Conservation (phyloP, 1,140 invertebrate genomes). For the Proales similis region DNA sequence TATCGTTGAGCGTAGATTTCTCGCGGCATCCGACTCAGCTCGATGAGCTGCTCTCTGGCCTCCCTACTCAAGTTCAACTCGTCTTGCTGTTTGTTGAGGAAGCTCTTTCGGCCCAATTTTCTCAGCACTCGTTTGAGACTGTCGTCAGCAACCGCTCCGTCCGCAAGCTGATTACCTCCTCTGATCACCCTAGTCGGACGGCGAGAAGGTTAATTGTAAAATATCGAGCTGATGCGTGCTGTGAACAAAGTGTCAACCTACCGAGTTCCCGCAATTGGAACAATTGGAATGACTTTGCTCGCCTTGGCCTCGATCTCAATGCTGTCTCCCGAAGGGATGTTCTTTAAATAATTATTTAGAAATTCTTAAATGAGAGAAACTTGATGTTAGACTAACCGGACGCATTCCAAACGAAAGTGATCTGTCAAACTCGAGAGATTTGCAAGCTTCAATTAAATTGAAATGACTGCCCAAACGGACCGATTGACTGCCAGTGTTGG, state of each 20-base stretch:
- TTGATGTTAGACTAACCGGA: slow-evolving; percentile 43
- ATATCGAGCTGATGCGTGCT: neutral
- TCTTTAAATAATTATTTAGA: slow-evolving; percentile 40
- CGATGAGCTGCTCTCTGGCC: neutral
- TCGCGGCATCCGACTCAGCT: slow-evolving; percentile 38
- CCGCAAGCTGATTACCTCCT: slow-evolving; percentile 49
- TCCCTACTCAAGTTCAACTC: neutral
- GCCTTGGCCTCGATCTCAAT: slow-evolving; percentile 52
- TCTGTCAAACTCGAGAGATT: slow-evolving; percentile 48
- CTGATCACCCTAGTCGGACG: slow-evolving; percentile 43
- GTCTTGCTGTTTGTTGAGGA: slow-evolving; percentile 44
- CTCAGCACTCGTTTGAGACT: slow-evolving; percentile 42
- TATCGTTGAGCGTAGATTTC: slow-evolving; percentile 44
- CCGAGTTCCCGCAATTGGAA: slow-evolving; percentile 48
- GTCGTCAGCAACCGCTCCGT: slow-evolving; percentile 42
- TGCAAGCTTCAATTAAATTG: slow-evolving; percentile 51
- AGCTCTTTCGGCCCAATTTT: slow-evolving; percentile 41
- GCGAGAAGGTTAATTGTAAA: neutral
- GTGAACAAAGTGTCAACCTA: slow-evolving; percentile 38
- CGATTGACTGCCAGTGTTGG: slow-evolving; percentile 42
- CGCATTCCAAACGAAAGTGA: slow-evolving; percentile 48
- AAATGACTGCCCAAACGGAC: slow-evolving; percentile 52
- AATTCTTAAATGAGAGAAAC: slow-evolving; percentile 11
- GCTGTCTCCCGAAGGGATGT: slow-evolving; percentile 50
- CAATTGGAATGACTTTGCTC: slow-evolving; percentile 44